Conservation (phyloP, 2,888 invertebrate species). For the Aleiodes alternator region DNA sequence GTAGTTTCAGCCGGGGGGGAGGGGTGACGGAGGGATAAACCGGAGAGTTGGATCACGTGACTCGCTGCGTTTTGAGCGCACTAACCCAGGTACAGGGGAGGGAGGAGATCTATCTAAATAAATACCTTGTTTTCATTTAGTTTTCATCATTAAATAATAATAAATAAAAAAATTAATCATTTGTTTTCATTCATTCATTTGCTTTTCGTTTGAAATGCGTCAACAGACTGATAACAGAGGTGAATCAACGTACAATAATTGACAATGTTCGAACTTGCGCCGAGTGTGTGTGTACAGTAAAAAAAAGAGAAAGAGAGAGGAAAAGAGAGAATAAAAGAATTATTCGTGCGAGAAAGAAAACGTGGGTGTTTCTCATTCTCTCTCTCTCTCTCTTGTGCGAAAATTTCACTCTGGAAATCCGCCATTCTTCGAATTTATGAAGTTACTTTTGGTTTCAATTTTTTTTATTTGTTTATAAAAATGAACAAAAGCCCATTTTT, state of each 20-base stretch:
- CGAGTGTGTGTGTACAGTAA: slow-evolving; percentile 51
- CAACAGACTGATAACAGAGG: neutral
- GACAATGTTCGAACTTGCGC: slow-evolving; percentile 61
- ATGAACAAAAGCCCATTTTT: no score
- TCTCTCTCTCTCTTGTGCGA: slow-evolving; percentile 49
- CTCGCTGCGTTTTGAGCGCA: slow-evolving; percentile 83
- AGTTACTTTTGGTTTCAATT: no score
- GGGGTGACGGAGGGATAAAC: slow-evolving; percentile 50
- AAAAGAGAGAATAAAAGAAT: slow-evolving; percentile 56
- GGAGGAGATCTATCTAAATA: slow-evolving; percentile 51
- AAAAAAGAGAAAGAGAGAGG: slow-evolving; percentile 53
- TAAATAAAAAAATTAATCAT: neutral
- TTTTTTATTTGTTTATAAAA: no score
- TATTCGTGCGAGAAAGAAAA: slow-evolving; percentile 51
- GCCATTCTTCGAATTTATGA: slow-evolving; percentile 55
- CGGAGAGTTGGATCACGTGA: slow-evolving; percentile 79
- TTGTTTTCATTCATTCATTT: neutral
- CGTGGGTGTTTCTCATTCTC: slow-evolving; percentile 5
- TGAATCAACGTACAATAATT: neutral
- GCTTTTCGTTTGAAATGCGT: slow-evolving; percentile 18
- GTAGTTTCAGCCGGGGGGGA: slow-evolving; percentile 17
- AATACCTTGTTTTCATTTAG: slow-evolving; percentile 71
- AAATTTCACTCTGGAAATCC: slow-evolving; percentile 56
- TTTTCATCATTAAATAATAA: neutral
- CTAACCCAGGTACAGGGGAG: slow-evolving; percentile 80